Percentiles rank a stretch among this genome's conserved stretches.
phyloP scores from a whole-genome alignment of 2,797 vertebrate species.

The Paguma larvata region DNA sequence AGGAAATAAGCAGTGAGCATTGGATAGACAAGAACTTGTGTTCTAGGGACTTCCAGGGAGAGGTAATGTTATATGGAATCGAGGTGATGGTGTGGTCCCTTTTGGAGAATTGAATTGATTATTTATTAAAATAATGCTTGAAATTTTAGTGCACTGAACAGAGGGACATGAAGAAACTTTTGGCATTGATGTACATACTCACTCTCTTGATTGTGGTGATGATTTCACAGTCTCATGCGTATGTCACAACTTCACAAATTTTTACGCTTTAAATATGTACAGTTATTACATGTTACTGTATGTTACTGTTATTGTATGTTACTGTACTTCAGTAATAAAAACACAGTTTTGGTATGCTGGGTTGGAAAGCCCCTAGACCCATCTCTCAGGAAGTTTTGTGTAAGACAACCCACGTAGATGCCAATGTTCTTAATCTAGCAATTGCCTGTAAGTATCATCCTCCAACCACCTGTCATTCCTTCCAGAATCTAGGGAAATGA shows the following conservation, averaged over 20 bases:
- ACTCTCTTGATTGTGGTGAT: not conserved
- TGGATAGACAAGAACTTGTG: not conserved
- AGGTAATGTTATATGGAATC: not conserved
- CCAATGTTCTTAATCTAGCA: not conserved
- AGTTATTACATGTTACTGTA: not conserved
- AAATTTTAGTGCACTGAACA: not conserved
- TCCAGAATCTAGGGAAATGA: not conserved
- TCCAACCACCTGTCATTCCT: not conserved
- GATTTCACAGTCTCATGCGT: not conserved
- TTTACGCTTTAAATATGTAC: not conserved
- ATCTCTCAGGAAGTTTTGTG: not conserved
- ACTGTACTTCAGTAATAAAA: not conserved
- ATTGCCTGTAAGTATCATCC: not conserved
- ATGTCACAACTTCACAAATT: slow-evolving; percentile 6
- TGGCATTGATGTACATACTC: not conserved
- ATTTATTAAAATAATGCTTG: not conserved
- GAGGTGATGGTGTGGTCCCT: not conserved
- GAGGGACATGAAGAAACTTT: not conserved
- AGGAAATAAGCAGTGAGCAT: not conserved
- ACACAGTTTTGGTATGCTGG: not conserved
- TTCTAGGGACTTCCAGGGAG: not conserved
- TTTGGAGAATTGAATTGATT: not conserved
- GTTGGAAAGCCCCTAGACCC: not conserved
- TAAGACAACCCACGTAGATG: not conserved
- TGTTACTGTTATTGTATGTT: not conserved